A percentile compares a stretch with the other conserved stretches of the same genome.
These are phyloP conservation scores for Papilio glaucus DNA, from an alignment of 1,140 invertebrate species.

Conservation along the genomic window DNA sequence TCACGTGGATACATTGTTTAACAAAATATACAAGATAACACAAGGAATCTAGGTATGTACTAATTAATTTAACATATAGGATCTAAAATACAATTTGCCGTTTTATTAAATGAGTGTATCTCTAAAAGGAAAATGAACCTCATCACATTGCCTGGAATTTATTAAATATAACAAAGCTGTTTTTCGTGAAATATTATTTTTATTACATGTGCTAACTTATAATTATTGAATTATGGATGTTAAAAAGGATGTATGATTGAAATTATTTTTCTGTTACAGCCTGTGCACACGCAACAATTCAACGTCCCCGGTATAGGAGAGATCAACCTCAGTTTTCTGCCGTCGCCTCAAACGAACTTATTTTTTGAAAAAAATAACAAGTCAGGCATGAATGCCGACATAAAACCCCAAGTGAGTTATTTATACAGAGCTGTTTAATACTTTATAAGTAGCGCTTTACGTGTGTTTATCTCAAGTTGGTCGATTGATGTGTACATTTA, in stretches of 20 bases:
- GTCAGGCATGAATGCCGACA: slow-evolving; percentile 68
- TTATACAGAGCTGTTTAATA: neutral
- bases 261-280: slow-evolving; percentile 46
- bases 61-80: neutral
- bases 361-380: slow-evolving; percentile 75
- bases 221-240: too few species aligned
- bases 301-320: slow-evolving; percentile 77
- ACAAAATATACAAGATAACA: too few species aligned
- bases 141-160: too few species aligned
- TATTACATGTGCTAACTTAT: too few species aligned
- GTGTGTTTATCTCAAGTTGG: neutral
- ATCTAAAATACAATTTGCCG: too few species aligned
- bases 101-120: too few species aligned
- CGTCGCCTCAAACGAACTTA: slow-evolving; percentile 69
- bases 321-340: slow-evolving; percentile 75
- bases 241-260: neutral
- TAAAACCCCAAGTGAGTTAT: slow-evolving; percentile 67
- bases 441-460: neutral
- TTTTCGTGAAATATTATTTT: too few species aligned
- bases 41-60: neutral
- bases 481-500: neutral
- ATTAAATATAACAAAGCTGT: too few species aligned
- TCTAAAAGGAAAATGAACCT: too few species aligned
- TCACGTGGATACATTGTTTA: too few species aligned
- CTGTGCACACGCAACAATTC: slow-evolving; percentile 74